Evolutionary conservation across 2,113 vertebrate species (phyloP), one percentile per base, ranked within the genome.

Genomic region (Apaloderma vittatum): DNA sequence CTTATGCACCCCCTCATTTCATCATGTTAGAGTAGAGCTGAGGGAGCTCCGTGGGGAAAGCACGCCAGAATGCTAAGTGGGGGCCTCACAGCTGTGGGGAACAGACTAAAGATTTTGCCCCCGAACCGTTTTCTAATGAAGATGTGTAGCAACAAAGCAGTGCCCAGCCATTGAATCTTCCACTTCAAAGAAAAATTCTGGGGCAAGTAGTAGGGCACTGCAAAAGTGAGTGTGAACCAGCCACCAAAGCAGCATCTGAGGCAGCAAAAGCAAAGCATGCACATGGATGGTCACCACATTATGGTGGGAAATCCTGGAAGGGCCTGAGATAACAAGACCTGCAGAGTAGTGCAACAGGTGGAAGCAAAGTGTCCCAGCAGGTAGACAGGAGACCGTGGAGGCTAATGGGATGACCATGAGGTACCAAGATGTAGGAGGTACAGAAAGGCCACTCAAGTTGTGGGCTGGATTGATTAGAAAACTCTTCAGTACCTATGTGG

Each of bases 221-320:
- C 21, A 77, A 52, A 72, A 48, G 6, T 0, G 0, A 73, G 26
- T 0, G 18, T 9, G n/a, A 94, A 45, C 6, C 32, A 24, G 36
- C 15, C 48, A 40, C 26, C 3, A 12, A 57, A 62, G n/a, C 58
- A 61, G 16, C 54, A 5, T n/a, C 49, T 1, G 45, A 73, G 77
- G 54, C 63, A 61, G 49, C 0, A 0, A 5, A 46, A 43, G 45
- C 45, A 34, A 52, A 70, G 32, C 30, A 7, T 29, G 37, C 15
- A n/a, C 32, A 52, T 58, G 34, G 5, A 32, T 29, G 37, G 14
- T 18, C 27, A 4, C 1, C 27, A 4, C 1, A 0, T 34, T 48
- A 3, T 2, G 3, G 11, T n/a, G 32, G 26, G 34, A 46, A 83
- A 68, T 36, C 17, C 21, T 24, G 30, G 32, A 76, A 20, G 1